Percentiles rank a stretch among this genome's conserved stretches.
Conservation (phyloP, 2,113 vertebrate species). For the Elgaria multicarinata region DNA sequence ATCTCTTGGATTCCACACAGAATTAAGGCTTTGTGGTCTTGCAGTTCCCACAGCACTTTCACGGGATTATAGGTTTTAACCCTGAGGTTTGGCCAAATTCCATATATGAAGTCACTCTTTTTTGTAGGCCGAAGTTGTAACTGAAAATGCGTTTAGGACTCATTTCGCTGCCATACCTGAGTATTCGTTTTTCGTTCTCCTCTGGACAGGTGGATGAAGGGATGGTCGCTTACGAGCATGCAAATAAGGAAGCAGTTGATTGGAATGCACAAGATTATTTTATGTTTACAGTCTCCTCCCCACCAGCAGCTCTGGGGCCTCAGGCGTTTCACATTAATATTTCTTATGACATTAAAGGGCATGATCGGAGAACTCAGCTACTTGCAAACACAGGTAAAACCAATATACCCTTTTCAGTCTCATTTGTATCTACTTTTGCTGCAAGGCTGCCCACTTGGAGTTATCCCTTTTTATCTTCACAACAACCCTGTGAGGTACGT, state of each 20-base stretch:
- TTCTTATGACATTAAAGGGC: constrained; percentile 85
- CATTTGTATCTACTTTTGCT: background rate
- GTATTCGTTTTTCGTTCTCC: background rate
- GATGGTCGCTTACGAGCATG: constrained; percentile 83
- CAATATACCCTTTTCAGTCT: background rate
- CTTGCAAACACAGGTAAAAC: constrained; percentile 88
- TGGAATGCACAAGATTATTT: constrained; percentile 87
- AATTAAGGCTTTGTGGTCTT: constrained; percentile 1
- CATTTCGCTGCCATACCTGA: background rate
- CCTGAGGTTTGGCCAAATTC: constrained; percentile 22
- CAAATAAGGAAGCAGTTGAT: constrained; percentile 66
- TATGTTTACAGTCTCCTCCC: constrained; percentile 81
- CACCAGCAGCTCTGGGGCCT: constrained; percentile 80
- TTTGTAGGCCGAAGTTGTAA: constrained; percentile 12
- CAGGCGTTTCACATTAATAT: constrained; percentile 84
- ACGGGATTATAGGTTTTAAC: background rate
- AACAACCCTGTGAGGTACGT: background rate
- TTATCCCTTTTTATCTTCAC: background rate
- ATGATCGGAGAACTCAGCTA: constrained; percentile 78
- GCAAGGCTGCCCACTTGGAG: background rate
- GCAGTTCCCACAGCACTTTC: background rate
- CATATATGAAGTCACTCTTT: background rate
- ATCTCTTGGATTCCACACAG: constrained; percentile 6
- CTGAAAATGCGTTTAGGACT: constrained; percentile 29
- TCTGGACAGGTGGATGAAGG: constrained; percentile 81